Conservation (phyloP, 2,888 invertebrate genomes). For the Heteromurus nitidus region DNA sequence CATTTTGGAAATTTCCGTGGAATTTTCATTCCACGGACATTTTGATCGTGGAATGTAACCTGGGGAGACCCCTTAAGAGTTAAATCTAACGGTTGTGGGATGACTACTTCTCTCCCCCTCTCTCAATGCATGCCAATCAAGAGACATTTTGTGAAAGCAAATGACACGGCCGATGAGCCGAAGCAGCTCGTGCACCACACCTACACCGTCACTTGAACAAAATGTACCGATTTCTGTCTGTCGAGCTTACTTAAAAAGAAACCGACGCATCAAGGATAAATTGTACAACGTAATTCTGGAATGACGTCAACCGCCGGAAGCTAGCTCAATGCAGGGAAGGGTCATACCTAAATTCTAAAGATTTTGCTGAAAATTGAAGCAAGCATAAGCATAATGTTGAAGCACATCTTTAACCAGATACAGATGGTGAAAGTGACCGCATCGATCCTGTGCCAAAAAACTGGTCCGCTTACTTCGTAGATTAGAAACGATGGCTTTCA, state of each 20-base stretch:
- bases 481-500: neutral
- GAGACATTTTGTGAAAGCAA: conserved; percentile 26
- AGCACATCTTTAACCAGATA: too few relatives aligned
- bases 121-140: conserved; percentile 20
- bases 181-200: conserved; percentile 38
- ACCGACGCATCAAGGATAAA: conserved; percentile 12
- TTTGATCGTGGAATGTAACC: too few relatives aligned
- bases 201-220: conserved; percentile 21
- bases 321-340: too few relatives aligned
- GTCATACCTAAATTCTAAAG: too few relatives aligned
- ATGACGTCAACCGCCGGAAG: conserved; percentile 28
- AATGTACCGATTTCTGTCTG: neutral
- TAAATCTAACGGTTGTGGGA: too few relatives aligned
- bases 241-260: neutral
- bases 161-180: conserved; percentile 61
- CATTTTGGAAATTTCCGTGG: too few relatives aligned
- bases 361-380: too few relatives aligned
- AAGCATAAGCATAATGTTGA: too few relatives aligned
- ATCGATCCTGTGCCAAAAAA: neutral
- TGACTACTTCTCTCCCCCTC: neutral
- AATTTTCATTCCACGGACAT: too few relatives aligned
- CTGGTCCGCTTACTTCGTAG: too few relatives aligned
- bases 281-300: neutral
- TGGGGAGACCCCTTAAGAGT: too few relatives aligned
- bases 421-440: conserved; percentile 9